These are phyloP conservation scores for Mizuhopecten yessoensis DNA, from an alignment of 1,140 invertebrate species.

Conservation along the genomic window DNA sequence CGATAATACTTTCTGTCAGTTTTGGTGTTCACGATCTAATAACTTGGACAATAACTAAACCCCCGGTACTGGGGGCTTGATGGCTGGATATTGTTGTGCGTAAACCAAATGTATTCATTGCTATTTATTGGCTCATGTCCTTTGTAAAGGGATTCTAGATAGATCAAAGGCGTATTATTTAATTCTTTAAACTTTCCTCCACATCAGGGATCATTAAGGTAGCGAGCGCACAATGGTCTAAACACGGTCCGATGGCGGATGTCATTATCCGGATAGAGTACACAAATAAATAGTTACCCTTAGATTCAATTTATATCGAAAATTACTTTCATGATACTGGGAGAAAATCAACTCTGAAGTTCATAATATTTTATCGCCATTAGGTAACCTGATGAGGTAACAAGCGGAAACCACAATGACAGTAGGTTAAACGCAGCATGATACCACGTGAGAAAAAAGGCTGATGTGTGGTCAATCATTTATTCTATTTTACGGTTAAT, in stretches of 20 bases:
- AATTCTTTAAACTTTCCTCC: constrained; percentile 23
- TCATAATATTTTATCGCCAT: constrained; percentile 35
- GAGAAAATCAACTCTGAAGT: constrained; percentile 8
- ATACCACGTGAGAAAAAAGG: background rate
- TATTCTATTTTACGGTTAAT: background rate
- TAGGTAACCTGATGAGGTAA: constrained; percentile 26
- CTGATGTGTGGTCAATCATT: background rate
- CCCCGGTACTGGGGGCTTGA: background rate
- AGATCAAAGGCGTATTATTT: constrained; percentile 10
- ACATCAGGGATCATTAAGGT: constrained; percentile 27
- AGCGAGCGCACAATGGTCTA: constrained; percentile 18
- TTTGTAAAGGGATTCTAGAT: background rate
- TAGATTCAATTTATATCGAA: constrained; percentile 21
- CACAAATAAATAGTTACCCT: constrained; percentile 8
- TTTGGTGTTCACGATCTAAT: background rate
- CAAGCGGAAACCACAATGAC: constrained; percentile 2
- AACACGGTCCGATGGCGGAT: constrained; percentile 18
- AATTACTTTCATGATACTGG: constrained; percentile 7
- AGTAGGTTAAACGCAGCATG: constrained; percentile 12
- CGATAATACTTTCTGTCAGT: constrained; percentile 17
- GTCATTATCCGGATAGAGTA: constrained; percentile 27
- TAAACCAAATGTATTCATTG: constrained; percentile 25
- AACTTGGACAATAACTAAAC: constrained; percentile 17
- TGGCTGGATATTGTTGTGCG: background rate
- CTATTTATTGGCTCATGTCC: constrained; percentile 24